phyloP scores from a whole-genome alignment of 2,888 invertebrate species.

The Clistopyga incitator region DNA sequence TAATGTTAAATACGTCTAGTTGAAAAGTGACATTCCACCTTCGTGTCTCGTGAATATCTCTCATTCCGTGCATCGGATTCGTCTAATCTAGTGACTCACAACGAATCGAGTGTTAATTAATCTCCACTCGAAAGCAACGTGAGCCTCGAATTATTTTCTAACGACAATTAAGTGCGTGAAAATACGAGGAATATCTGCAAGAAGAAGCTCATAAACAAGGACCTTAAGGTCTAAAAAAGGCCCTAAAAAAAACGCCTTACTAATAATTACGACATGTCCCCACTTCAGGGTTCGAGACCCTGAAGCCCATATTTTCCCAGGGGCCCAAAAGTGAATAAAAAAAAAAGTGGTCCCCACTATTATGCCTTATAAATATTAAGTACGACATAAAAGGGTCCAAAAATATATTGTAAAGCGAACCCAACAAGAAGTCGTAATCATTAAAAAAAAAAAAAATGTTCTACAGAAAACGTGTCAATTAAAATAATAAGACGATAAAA shows the following conservation, averaged over 20 bases:
- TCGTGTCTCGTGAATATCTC: neutral
- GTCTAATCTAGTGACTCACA: neutral
- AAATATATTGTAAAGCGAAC: neutral
- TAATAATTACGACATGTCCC: neutral
- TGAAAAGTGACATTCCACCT: slow-evolving; percentile 17
- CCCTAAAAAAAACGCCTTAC: neutral
- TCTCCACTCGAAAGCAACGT: neutral
- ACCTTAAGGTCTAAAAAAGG: neutral
- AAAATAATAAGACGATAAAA: neutral
- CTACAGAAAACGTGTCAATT: neutral
- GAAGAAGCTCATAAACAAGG: neutral
- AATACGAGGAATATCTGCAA: slow-evolving; percentile 7
- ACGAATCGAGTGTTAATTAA: neutral
- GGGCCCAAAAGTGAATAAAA: neutral
- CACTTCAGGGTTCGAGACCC: neutral
- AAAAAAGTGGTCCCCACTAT: neutral
- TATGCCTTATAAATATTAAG: neutral
- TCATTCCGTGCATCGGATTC: neutral
- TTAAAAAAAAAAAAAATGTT: neutral
- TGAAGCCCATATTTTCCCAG: neutral
- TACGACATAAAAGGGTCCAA: neutral
- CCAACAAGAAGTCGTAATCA: neutral
- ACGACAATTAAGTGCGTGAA: neutral
- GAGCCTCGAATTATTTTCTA: neutral
- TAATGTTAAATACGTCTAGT: neutral